A percentile compares a stretch with the other conserved stretches of the same genome.
phyloP scores from a whole-genome alignment of 1,140 invertebrate genomes.

The Dendrolimus kikuchii region DNA sequence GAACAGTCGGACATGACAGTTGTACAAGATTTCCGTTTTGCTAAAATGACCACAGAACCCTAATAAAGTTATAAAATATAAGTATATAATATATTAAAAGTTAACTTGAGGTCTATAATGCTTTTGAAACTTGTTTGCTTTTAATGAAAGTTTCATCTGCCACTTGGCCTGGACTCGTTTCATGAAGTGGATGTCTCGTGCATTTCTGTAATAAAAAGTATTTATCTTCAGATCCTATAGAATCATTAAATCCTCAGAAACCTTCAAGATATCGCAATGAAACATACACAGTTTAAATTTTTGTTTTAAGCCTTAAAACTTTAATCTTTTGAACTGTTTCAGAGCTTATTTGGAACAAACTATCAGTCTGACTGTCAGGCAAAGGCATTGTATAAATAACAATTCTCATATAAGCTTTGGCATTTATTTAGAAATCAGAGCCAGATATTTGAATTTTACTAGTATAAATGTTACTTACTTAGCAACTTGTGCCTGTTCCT shows the following conservation, averaged over 20 bases:
- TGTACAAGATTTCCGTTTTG: no score
- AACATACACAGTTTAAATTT: not conserved
- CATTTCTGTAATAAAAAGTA: constrained; percentile 76
- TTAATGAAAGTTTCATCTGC: constrained; percentile 82
- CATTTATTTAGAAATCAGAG: no score
- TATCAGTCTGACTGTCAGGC: no score
- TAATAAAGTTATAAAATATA: not conserved
- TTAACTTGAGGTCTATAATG: constrained; percentile 87
- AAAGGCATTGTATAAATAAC: no score
- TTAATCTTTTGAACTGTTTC: no score
- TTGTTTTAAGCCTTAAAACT: no score
- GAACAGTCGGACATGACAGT: no score
- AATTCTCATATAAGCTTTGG: no score
- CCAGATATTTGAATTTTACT: not conserved
- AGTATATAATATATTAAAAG: constrained; percentile 70
- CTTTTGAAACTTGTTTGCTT: constrained; percentile 89
- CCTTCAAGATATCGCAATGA: constrained; percentile 1
- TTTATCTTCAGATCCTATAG: no score
- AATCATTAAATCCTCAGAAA: no score
- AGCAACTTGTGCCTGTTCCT: constrained; percentile 76
- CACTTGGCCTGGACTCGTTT: constrained; percentile 86
- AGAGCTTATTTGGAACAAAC: no score
- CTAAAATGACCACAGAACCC: no score
- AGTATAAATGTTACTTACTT: constrained; percentile 57
- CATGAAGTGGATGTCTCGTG: constrained; percentile 88